Base-by-base conservation (phyloP, 2,113 vertebrate genomes). In the Ochotona curzoniae region DNA sequence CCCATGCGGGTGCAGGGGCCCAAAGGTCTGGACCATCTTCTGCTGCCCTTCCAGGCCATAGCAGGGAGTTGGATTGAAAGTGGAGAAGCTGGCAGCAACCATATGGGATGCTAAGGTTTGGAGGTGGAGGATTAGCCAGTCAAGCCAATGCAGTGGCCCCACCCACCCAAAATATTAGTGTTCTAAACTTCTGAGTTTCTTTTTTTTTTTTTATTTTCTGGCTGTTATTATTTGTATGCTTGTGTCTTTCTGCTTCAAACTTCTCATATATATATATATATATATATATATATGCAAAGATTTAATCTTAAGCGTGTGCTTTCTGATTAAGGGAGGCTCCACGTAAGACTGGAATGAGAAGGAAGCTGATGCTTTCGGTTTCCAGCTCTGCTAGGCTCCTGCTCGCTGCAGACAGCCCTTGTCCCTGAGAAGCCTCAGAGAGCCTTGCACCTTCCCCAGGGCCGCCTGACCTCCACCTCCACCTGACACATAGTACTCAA, bases 231-330 rank as follows among this genome's bases (percentile, higher is more conserved):
- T 54, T 11, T 82, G 20, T 49, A 60, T 38, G 28, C 30, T 54
- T 86, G 35, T 14, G 28, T 44, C 7, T 7, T 32, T 20, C 11
- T 28, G 2, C 61, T n/a, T 23, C 82, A 79, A 91, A 61, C 14
- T 7, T 83, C 61, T 76, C n/a, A 76, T 75, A 75, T 4, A 88
- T 61, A 87, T 44, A 44, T 44, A 88, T 61, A 87, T 44, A 44
- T 44, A 44, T 44, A 6, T 44, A 44, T 44, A 44, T 44, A 44
- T 44, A 4, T 44, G 38, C 38, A 44, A 44, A 44, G 38, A 44
- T 78, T 88, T 73, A 83, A 67, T 25, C 64, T 89, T 89, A 30
- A 47, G 64, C 35, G 25, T 74, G 18, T 12, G 32, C 38, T 95
- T 74, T 60, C 28, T 54, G 64, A 90, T 44, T 0, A 5, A 85